Evolutionary conservation across 92 coral and sea anemone genomes (phyloP).

Genomic region (Chrysogorgia sp.): DNA sequence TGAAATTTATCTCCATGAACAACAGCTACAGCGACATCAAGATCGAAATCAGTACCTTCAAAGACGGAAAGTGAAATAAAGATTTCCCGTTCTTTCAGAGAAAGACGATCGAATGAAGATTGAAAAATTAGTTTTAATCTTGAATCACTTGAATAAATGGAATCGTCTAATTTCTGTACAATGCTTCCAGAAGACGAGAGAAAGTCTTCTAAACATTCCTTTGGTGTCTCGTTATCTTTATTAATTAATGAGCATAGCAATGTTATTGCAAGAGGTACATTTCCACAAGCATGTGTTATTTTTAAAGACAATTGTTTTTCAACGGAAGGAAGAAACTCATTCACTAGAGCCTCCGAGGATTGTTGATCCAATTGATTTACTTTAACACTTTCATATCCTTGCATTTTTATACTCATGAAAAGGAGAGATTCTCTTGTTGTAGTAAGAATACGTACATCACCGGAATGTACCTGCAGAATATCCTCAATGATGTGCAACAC

Average conservation of each 20-base stretch:
- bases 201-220: slow-evolving; percentile 7
- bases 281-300: slow-evolving; percentile 23
- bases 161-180: slow-evolving; percentile 2
- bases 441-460: neutral
- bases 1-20: neutral
- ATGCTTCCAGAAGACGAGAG: neutral
- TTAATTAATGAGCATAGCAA: slow-evolving; percentile 31
- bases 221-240: neutral
- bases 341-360: slow-evolving; percentile 14
- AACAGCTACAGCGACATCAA: slow-evolving; percentile 40
- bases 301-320: neutral
- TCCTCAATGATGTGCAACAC: neutral
- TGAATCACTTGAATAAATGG: neutral
- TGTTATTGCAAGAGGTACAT: slow-evolving; percentile 52
- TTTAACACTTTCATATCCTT: slow-evolving; percentile 2
- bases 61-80: slow-evolving; percentile 34
- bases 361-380: slow-evolving; percentile 14
- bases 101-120: slow-evolving; percentile 21
- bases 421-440: slow-evolving; percentile 48
- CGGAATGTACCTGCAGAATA: neutral
- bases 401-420: neutral
- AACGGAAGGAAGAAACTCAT: slow-evolving; percentile 1
- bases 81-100: slow-evolving; percentile 14
- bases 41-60: slow-evolving; percentile 4
- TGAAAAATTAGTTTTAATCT: slow-evolving; percentile 30